Evolutionary conservation across 2,797 vertebrate genomes (phyloP).

Genomic region (Leptodactylus fallax): DNA sequence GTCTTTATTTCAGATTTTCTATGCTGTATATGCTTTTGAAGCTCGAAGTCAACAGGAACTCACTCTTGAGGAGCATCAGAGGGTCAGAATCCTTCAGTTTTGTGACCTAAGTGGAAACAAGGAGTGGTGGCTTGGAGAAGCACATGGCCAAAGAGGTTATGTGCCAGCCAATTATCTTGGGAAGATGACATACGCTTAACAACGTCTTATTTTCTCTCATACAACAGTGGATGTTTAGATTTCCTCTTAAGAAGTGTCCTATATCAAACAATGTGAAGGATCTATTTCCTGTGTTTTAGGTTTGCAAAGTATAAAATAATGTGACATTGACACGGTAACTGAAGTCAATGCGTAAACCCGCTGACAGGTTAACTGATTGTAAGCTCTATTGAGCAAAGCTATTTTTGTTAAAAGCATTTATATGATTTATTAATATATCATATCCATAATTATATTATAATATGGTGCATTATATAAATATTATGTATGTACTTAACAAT

Average conservation of each 20-base stretch:
- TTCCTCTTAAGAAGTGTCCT: neutral
- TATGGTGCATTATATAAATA: neutral
- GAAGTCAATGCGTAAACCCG: neutral
- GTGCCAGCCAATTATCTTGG: slow-evolving; percentile 96
- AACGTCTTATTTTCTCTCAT: neutral
- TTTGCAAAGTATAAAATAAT: neutral
- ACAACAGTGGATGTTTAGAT: neutral
- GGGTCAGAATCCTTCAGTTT: slow-evolving; percentile 89
- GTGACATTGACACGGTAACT: neutral
- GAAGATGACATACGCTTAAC: slow-evolving; percentile 94
- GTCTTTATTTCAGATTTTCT: slow-evolving; percentile 83
- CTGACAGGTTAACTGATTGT: slow-evolving; percentile 22
- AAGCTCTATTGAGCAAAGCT: slow-evolving; percentile 10
- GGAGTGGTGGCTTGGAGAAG: slow-evolving; percentile 97
- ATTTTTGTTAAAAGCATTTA: slow-evolving; percentile 35
- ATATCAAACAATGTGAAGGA: slow-evolving; percentile 45
- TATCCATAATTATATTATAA: neutral
- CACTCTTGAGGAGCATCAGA: slow-evolving; percentile 91
- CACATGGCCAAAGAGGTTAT: slow-evolving; percentile 90
- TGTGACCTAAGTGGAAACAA: slow-evolving; percentile 93
- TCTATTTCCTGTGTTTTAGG: neutral
- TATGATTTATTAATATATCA: neutral
- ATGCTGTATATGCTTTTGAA: slow-evolving; percentile 93
- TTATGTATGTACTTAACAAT: neutral
- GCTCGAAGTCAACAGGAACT: slow-evolving; percentile 93